Percentiles rank a stretch among this genome's conserved stretches.
phyloP scores from a whole-genome alignment of 2,113 vertebrate species.

The Gadus chalcogrammus region DNA sequence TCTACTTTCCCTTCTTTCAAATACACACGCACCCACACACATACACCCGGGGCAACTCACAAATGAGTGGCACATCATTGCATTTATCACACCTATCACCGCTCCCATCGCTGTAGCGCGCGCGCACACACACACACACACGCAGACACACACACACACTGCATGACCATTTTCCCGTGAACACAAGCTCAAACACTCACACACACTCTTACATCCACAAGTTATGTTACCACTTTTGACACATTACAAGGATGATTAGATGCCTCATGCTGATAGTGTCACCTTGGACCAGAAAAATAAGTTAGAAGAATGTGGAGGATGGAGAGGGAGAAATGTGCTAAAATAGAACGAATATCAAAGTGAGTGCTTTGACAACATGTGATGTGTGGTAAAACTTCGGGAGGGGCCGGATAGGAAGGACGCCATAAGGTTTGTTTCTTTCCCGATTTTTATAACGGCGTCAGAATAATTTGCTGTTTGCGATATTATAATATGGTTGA shows the following conservation, averaged over 20 bases:
- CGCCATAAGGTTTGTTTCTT: no score
- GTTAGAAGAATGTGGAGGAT: constrained; percentile 35
- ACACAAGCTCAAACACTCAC: constrained; percentile 23
- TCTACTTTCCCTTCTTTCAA: neutral
- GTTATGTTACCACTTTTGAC: constrained; percentile 67
- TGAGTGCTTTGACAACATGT: constrained; percentile 34
- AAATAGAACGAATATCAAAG: constrained; percentile 28
- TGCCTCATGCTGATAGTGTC: constrained; percentile 55
- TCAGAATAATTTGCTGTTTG: no score
- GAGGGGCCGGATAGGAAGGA: no score
- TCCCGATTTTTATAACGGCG: no score
- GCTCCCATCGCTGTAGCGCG: constrained; percentile 24
- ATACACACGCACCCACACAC: neutral
- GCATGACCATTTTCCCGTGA: no score
- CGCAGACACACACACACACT: constrained; percentile 1
- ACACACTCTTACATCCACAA: constrained; percentile 42
- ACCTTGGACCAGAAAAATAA: constrained; percentile 54
- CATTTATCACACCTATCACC: constrained; percentile 56
- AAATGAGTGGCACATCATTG: constrained; percentile 62
- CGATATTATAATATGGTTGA: no score
- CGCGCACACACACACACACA: constrained; percentile 13
- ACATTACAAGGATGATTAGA: constrained; percentile 69
- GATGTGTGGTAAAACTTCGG: neutral
- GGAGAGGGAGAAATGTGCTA: neutral
- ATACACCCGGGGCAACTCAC: constrained; percentile 31